A percentile compares a stretch with the other conserved stretches of the same genome.
These are phyloP conservation scores for Eutrigla gurnardus DNA, from an alignment of 2,797 vertebrate species.

Conservation along the genomic window DNA sequence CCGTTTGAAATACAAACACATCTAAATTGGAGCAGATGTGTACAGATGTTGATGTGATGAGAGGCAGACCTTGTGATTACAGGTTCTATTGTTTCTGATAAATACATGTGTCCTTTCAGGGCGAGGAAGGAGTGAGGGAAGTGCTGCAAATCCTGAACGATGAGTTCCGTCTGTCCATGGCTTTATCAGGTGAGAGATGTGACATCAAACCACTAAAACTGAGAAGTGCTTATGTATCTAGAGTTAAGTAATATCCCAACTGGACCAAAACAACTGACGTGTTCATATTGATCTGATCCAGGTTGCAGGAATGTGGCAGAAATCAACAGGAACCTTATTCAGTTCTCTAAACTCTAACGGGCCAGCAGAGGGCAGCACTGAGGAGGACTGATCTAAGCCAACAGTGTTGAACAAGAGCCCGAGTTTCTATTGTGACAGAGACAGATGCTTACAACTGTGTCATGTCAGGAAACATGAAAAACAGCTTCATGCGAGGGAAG, in stretches of 20 bases:
- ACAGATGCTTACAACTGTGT: not conserved
- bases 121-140: conserved; percentile 90
- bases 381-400: conserved; percentile 18
- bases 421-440: not conserved
- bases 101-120: conserved; percentile 78
- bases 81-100: not conserved
- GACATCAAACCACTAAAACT: no score
- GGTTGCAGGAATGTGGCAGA: conserved; percentile 91
- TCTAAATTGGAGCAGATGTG: not conserved
- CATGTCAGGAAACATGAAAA: not conserved
- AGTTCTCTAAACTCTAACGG: conserved; percentile 87
- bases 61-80: not conserved
- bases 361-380: conserved; percentile 58
- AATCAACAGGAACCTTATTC: conserved; percentile 91
- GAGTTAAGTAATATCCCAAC: no score
- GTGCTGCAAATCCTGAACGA: conserved; percentile 92
- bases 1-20: not conserved
- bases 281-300: conserved; percentile 57
- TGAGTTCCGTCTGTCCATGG: conserved; percentile 93
- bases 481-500: conserved; percentile 26
- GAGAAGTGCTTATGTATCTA: rapidly evolving
- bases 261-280: not conserved
- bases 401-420: not conserved
- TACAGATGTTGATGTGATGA: not conserved
- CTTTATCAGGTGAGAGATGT: conserved; percentile 85